These are phyloP conservation scores for Murina feae DNA, from an alignment of 2,113 vertebrate species.

Conservation along the genomic window DNA sequence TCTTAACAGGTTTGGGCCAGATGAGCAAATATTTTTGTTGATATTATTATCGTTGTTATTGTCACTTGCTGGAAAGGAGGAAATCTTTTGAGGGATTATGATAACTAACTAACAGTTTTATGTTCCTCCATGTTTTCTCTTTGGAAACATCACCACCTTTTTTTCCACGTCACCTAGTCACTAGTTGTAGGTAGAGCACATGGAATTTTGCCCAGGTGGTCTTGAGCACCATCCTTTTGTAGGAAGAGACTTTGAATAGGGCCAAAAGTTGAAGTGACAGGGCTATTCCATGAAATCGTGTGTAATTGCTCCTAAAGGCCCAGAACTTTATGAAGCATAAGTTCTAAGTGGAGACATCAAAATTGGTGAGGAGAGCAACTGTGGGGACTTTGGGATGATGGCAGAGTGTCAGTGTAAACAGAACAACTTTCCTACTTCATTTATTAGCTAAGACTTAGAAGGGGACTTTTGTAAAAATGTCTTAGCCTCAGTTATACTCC, in stretches of 20 bases:
- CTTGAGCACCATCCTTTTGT: not conserved
- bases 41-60: not conserved
- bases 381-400: not conserved
- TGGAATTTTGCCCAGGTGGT: not conserved
- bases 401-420: not conserved
- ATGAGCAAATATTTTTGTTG: not conserved
- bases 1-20: slow-evolving; percentile 85
- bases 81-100: not conserved
- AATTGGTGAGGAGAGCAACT: not conserved
- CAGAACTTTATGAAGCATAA: not conserved
- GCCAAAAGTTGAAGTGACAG: not conserved
- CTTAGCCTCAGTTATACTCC: not conserved
- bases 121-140: not conserved
- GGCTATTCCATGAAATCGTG: not conserved
- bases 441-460: not conserved
- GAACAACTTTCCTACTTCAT: not conserved
- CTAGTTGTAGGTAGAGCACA: not conserved
- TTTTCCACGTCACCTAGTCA: not conserved
- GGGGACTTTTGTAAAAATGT: not conserved
- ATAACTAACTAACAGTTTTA: not conserved
- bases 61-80: not conserved
- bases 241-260: not conserved
- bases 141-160: not conserved
- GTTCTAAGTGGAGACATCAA: not conserved
- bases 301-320: not conserved